Base-by-base conservation (phyloP, 2,113 vertebrate species). In the Prolemur simus region DNA sequence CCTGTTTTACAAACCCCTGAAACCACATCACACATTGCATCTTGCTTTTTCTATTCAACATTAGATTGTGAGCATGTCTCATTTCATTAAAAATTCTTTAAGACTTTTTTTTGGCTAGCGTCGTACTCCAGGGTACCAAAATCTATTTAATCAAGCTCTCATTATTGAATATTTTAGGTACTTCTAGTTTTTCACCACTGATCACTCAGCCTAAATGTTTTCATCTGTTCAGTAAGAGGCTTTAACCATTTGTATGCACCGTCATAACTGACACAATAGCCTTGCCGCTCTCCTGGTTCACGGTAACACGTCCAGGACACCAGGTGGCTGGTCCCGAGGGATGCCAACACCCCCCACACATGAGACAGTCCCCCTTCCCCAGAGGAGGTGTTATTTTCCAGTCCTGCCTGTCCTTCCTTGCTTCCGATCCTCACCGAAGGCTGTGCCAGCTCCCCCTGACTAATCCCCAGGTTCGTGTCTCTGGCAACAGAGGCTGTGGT, bases 1-100 rank as follows among this genome's bases (percentile, higher is more conserved):
- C 21, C 74, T 54, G 34, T 81, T 73, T 84, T 21, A 58, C 47
- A 74, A 54, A 42, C 56, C 14, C 68, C 18, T 68, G 37, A 73
- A 88, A 63, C 63, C 29, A 3, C 1, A 18, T 14, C 60, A 12
- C 11, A 32, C 12, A 34, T 3, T 5, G 27, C 20, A 60, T 54
- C 20, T 34, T 47, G 54, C 27, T 80, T 84, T 91, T 68, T 58
- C 87, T 87, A 34, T 12, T 64, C 64, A 42, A 32, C 54, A 63
- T 54, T 64, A 49, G 25, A 45, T 32, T 52, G 69, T 83, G 21
- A 80, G 14, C 45, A 5, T 45, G 47, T 12, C 25, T 87, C 58
- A 85, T 34, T 63, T 84, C 96, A 87, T 76, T 90, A 93, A 89
- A 91, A 91, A 58, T 84, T 82, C 39, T 73, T 73, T 7, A 87